phyloP scores from a whole-genome alignment of 2,113 vertebrate genomes.

The Catharus bicknelli region DNA sequence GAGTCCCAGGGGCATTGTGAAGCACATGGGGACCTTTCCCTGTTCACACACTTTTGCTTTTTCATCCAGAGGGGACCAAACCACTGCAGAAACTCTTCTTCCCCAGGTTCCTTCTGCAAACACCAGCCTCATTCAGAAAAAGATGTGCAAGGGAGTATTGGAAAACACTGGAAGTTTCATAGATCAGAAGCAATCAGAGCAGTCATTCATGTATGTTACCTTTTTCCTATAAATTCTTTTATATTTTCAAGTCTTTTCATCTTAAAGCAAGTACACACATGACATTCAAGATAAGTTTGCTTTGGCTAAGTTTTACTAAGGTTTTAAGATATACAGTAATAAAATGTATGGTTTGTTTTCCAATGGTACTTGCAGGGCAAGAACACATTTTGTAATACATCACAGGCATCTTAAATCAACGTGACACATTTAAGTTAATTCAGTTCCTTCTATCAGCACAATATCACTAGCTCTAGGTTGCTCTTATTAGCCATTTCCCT shows the following conservation, averaged over 20 bases:
- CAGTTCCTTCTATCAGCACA: constrained; percentile 42
- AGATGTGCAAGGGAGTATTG: neutral
- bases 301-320: neutral
- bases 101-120: neutral
- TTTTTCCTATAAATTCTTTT: neutral
- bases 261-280: neutral
- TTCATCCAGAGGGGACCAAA: neutral
- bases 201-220: neutral
- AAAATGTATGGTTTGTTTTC: constrained; percentile 10
- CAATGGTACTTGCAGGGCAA: neutral
- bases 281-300: neutral
- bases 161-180: neutral
- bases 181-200: neutral
- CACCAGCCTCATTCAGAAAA: neutral
- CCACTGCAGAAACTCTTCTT: neutral
- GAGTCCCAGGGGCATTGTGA: neutral
- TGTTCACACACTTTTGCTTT: accelerated
- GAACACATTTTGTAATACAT: constrained; percentile 13
- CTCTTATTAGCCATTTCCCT: constrained; percentile 42
- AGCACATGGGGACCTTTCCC: neutral
- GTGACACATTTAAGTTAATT: constrained; percentile 35
- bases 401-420: constrained; percentile 44
- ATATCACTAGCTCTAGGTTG: constrained; percentile 31
- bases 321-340: neutral
- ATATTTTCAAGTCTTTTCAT: neutral